Percentiles rank a stretch among this genome's conserved stretches.
Conservation (phyloP, 1,140 invertebrate genomes). For the Anoplophora glabripennis region DNA sequence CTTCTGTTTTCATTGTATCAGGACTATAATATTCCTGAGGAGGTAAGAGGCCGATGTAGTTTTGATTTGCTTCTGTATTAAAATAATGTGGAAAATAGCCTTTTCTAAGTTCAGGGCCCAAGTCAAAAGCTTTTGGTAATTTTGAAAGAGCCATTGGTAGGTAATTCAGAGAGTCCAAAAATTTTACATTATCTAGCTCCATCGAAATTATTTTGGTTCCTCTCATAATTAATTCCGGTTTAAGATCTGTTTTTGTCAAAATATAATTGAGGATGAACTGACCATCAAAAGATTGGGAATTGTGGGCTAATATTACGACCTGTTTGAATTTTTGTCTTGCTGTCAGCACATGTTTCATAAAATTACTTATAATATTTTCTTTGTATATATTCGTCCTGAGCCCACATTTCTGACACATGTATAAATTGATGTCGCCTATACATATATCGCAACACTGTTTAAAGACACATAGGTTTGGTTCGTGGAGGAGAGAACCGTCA, state of each 20-base stretch:
- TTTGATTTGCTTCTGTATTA: not conserved
- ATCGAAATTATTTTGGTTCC: slow-evolving; percentile 17
- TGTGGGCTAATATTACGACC: slow-evolving; percentile 8
- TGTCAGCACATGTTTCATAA: slow-evolving; percentile 5
- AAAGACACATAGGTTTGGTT: slow-evolving; percentile 16
- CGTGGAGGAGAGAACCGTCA: slow-evolving; percentile 4
- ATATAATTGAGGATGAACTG: slow-evolving; percentile 11
- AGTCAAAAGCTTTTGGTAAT: slow-evolving; percentile 1
- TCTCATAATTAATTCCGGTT: slow-evolving; percentile 2
- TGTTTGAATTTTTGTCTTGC: slow-evolving; percentile 11
- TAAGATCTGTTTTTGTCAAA: slow-evolving; percentile 2
- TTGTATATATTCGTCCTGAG: not conserved
- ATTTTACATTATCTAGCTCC: slow-evolving; percentile 7
- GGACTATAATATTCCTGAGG: slow-evolving; percentile 8
- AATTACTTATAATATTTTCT: slow-evolving; percentile 2
- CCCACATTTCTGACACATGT: too few species aligned
- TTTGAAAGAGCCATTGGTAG: slow-evolving; percentile 10
- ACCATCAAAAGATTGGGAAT: slow-evolving; percentile 3
- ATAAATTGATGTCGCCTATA: not conserved
- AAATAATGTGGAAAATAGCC: slow-evolving; percentile 10
- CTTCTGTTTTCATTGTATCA: slow-evolving; percentile 12
- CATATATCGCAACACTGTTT: slow-evolving; percentile 13
- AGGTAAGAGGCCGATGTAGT: not conserved
- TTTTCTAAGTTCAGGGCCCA: not conserved
- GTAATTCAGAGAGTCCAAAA: slow-evolving; percentile 16